These are phyloP conservation scores for Trididemnum nubilum DNA, from an alignment of 23 tunicate genomes.

Conservation along the genomic window DNA sequence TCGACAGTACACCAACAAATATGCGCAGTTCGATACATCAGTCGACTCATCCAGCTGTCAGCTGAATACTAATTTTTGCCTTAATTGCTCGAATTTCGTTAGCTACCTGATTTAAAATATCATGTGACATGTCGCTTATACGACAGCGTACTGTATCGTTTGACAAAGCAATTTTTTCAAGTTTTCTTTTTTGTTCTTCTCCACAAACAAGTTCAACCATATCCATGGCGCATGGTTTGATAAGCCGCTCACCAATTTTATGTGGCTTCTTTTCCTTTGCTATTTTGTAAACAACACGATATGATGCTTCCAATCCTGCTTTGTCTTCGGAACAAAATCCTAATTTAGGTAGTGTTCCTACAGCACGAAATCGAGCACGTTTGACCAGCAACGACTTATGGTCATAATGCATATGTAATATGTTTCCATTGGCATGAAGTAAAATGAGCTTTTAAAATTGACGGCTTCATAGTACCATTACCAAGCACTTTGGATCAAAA, in stretches of 20 bases:
- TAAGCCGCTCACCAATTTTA: conserved; percentile 14
- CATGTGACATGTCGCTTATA: conserved; percentile 31
- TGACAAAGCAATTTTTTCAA: conserved; percentile 30
- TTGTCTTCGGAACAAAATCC: conserved; percentile 30
- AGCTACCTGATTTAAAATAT: conserved; percentile 36
- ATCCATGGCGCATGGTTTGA: conserved; percentile 27
- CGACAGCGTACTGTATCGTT: conserved; percentile 35
- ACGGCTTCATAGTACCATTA: conserved; percentile 36
- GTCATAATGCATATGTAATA: conserved; percentile 23
- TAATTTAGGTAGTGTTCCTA: conserved; percentile 22
- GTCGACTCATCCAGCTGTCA: conserved; percentile 37
- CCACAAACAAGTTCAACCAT: conserved; percentile 18
- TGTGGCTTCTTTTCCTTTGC: conserved; percentile 35
- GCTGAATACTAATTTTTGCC: conserved; percentile 33
- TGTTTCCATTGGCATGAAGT: conserved; percentile 38
- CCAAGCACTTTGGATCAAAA: conserved; percentile 39
- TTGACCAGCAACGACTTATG: conserved; percentile 27
- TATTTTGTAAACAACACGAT: conserved; percentile 15
- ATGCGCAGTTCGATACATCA: conserved; percentile 16
- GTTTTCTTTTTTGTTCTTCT: conserved; percentile 14
- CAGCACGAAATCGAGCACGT: conserved; percentile 45
- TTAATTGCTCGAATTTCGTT: conserved; percentile 36
- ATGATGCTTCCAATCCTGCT: conserved; percentile 28
- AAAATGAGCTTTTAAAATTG: conserved; percentile 36
- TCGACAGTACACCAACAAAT: conserved; percentile 20